phyloP scores from a whole-genome alignment of 2,797 vertebrate genomes.

The Coluber constrictor region DNA sequence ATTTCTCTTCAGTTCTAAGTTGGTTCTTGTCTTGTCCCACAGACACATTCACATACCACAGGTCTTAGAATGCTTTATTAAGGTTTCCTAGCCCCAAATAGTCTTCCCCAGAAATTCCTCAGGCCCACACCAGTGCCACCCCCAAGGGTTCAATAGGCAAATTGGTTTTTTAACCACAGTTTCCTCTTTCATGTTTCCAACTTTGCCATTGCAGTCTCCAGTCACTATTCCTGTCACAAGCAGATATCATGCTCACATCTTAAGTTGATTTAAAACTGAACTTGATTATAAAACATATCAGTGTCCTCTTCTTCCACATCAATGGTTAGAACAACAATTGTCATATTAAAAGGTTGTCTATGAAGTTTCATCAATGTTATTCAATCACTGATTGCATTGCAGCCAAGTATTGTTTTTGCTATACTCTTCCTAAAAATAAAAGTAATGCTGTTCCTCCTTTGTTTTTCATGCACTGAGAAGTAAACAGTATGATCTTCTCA shows the following conservation, averaged over 20 bases:
- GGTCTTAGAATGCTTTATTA: not conserved
- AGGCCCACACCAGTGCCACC: not conserved
- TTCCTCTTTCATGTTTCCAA: not conserved
- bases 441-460: not conserved
- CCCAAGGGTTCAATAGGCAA: not conserved
- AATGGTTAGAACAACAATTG: not conserved
- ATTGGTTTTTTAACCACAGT: not conserved
- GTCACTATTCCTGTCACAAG: not conserved
- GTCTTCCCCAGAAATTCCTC: not conserved
- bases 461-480: not conserved
- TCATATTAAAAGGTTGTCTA: not conserved
- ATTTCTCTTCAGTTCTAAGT: not conserved
- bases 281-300: not conserved
- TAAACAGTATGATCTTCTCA: not conserved
- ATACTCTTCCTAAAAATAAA: not conserved
- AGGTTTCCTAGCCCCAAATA: not conserved
- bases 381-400: not conserved
- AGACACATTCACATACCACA: not conserved
- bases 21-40: not conserved
- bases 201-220: not conserved
- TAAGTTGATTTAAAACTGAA: not conserved
- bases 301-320: not conserved
- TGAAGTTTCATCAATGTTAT: not conserved
- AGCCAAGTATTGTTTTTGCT: not conserved
- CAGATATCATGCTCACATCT: not conserved